phyloP scores from a whole-genome alignment of 2,113 vertebrate species.

The Myocastor coypus region DNA sequence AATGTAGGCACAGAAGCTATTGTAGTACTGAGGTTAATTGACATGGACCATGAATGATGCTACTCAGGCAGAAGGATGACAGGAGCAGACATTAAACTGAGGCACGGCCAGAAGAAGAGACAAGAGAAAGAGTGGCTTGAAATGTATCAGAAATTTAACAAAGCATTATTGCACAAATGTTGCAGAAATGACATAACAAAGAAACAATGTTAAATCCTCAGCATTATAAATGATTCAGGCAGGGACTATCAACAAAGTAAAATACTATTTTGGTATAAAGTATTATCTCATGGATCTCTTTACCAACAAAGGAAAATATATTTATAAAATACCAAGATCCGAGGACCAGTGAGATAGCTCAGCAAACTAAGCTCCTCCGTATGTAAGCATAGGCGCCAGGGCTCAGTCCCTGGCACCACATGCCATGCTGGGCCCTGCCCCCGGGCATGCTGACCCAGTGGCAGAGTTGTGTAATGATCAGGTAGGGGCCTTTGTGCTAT shows the following conservation, averaged over 20 bases:
- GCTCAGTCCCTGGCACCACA: too few species aligned
- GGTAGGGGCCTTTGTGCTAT: not conserved
- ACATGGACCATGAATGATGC: not conserved
- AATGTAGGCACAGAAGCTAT: not conserved
- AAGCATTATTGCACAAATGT: not conserved
- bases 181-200: not conserved
- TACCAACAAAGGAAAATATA: not conserved
- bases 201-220: not conserved
- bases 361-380: too few species aligned
- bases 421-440: too few species aligned
- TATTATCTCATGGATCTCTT: not conserved
- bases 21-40: not conserved
- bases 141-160: not conserved
- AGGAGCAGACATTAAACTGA: not conserved
- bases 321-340: not conserved
- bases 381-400: too few species aligned
- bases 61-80: not conserved
- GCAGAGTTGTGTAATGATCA: not conserved
- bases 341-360: too few species aligned
- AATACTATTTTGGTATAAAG: not conserved
- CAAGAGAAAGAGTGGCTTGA: not conserved
- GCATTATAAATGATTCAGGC: not conserved
- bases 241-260: not conserved
- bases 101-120: not conserved
- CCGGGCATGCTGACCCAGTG: too few species aligned